Base-by-base conservation (phyloP, 2,797 vertebrate genomes). In the Oreochromis grahami region DNA sequence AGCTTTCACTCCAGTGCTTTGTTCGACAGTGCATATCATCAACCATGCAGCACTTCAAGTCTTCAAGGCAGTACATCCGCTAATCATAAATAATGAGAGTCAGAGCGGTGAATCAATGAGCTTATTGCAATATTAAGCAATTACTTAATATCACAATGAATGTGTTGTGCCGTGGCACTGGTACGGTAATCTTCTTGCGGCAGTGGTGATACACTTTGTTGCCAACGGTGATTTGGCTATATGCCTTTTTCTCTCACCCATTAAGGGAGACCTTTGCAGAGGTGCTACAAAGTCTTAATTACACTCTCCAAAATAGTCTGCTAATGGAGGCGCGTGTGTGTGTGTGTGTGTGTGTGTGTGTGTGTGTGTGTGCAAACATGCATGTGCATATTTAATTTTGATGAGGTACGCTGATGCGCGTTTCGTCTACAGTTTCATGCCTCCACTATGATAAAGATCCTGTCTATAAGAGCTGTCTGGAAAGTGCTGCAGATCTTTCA, bases 211-310 rank as follows among this genome's bases (percentile, higher is more conserved):
- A 36, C 83, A 92, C 87, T 82, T 36, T 77, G 68, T 80, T 52
- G 34, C 83, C 68, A 38, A 34, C 5, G 14, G 84, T 79, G 84
- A 90, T 91, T 85, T 86, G 85, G 89, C 89, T 90, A 83, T 89
- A 87, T 89, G 78, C 76, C 58, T 90, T 76, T 87, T 79, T 53
- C 79, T 76, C 85, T 87, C 87, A 70, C 24, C 84, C 77, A 76
- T 91, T 92, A 94, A 87, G 81, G 52, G 81, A 91, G 93, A 94
- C 93, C 93, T 95, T 94, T 94, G 78, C 26, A 86, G 74, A 84
- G 72, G 81, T 80, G 81, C 77, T 8, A 74, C 85, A 82, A 84
- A 76, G 87, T 89, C 89, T 89, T 94, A 93, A 93, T 94, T 87
- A 92, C 83, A 48, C 36, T 79, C 68, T 84, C 43, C 55, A 5